Base-by-base conservation (phyloP, 1,140 invertebrate genomes). In the Zeugodacus cucurbitae region DNA sequence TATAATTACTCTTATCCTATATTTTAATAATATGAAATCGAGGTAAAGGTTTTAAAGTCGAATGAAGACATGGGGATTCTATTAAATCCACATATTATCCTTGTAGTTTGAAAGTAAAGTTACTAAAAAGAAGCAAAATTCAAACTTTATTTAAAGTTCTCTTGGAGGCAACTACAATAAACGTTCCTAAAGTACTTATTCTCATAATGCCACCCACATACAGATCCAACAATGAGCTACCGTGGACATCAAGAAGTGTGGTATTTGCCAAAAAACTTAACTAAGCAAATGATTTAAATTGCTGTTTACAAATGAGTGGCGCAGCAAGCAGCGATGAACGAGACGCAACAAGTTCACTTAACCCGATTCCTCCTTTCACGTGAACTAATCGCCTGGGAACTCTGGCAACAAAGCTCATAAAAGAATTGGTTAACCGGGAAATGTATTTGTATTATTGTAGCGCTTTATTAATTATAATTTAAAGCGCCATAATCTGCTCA, bases 401-500 rank as follows among this genome's bases (percentile, higher is more conserved):
- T 22, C 17, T 8, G 67, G 4, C 34, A 37, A 34, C 29, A 17
- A 32, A 37, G 20, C 34, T 41, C 34, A 74, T 37, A 41, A 37
- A 74, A 74, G 58, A 74, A 41, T 32, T 74, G 32, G 67, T 74
- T 74, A 74, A 74, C 34, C 67, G 6, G 20, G 67, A 74, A 74
- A 8, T 62, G 58, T 62, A n/a, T n/a, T n/a, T n/a, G n/a, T n/a
- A 14, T 74, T 74, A 32, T 32, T 74, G 5, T 37, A 37, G 34
- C 67, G 34, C 14, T 74, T 41, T 74, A 41, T n/a, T 74, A 74
- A 74, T 37, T 74, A 74, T 74, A 74, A 74, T 74, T 74, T 17
- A 67, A 62, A 17, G 64, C 64, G 7, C 34, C 64, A 67, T 34
- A 67, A 67, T 67, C 64, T 32, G 26, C 64, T 67, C 26, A 32